Conservation (phyloP, 2,888 invertebrate species). For the Synanthedon myopaeformis region DNA sequence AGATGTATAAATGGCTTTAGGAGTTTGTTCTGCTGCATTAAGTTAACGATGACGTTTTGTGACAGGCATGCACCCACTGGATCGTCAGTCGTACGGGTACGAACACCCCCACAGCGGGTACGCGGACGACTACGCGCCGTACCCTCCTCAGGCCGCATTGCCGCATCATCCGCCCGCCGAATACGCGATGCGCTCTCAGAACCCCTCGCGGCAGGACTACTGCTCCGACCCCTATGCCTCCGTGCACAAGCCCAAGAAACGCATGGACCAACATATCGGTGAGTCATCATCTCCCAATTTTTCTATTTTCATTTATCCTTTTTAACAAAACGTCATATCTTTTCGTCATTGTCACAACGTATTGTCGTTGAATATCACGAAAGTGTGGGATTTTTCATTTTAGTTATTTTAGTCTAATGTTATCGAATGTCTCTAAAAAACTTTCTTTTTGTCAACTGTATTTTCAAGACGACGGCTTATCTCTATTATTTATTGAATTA, state of each 20-base stretch:
- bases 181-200: slow-evolving; percentile 78
- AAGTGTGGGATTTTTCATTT: too few species aligned
- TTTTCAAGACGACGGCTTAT: too few species aligned
- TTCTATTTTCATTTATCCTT: too few species aligned
- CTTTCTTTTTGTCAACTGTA: too few species aligned
- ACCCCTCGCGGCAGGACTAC: slow-evolving; percentile 88
- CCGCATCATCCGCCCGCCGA: slow-evolving; percentile 76
- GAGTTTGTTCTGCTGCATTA: too few species aligned
- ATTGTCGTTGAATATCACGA: too few species aligned
- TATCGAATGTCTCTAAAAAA: too few species aligned
- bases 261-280: slow-evolving; percentile 90
- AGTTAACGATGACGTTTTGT: not conserved
- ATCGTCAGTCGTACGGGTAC: slow-evolving; percentile 76
- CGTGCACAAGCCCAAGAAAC: slow-evolving; percentile 90
- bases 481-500: too few species aligned
- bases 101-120: slow-evolving; percentile 88
- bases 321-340: too few species aligned
- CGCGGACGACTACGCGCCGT: slow-evolving; percentile 87
- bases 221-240: slow-evolving; percentile 90
- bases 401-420: too few species aligned
- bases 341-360: too few species aligned
- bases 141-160: slow-evolving; percentile 84
- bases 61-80: slow-evolving; percentile 61
- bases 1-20: too few species aligned
- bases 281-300: slow-evolving; percentile 30